Percentiles rank a stretch among this genome's conserved stretches.
These are phyloP conservation scores for Iguana delicatissima DNA, from an alignment of 2,797 vertebrate genomes.

Conservation along the genomic window DNA sequence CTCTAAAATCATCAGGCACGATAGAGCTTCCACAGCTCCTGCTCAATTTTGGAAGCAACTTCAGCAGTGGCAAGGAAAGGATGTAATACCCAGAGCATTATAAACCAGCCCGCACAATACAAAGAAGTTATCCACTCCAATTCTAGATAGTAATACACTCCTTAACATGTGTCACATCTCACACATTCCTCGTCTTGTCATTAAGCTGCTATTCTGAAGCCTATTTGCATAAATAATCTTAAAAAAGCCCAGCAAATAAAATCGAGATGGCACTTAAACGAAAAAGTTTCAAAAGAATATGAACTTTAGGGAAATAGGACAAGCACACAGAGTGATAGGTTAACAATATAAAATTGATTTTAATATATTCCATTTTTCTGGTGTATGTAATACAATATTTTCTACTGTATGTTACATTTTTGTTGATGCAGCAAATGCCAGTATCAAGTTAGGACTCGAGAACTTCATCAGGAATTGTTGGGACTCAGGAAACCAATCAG, in stretches of 20 bases:
- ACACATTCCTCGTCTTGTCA: background rate
- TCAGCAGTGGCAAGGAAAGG: background rate
- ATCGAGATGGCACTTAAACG: background rate
- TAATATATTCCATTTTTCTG: background rate
- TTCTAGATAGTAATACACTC: background rate
- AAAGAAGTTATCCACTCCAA: background rate
- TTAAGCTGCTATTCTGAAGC: constrained; percentile 5
- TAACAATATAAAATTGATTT: background rate
- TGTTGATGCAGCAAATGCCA: background rate
- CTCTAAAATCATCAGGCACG: background rate
- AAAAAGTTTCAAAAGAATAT: constrained; percentile 7
- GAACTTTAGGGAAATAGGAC: background rate
- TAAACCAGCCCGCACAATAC: background rate
- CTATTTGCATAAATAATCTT: constrained; percentile 1
- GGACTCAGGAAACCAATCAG: background rate
- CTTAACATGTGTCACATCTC: accelerated
- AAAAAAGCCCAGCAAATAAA: constrained; percentile 21
- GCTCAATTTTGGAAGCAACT: background rate
- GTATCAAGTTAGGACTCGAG: background rate
- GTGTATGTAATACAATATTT: background rate
- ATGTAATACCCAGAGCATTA: background rate
- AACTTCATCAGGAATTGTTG: background rate
- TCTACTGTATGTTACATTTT: background rate
- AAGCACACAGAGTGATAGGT: background rate
- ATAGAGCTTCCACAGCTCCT: background rate